phyloP scores from a whole-genome alignment of 2,113 vertebrate species.

The Noctilio leporinus region DNA sequence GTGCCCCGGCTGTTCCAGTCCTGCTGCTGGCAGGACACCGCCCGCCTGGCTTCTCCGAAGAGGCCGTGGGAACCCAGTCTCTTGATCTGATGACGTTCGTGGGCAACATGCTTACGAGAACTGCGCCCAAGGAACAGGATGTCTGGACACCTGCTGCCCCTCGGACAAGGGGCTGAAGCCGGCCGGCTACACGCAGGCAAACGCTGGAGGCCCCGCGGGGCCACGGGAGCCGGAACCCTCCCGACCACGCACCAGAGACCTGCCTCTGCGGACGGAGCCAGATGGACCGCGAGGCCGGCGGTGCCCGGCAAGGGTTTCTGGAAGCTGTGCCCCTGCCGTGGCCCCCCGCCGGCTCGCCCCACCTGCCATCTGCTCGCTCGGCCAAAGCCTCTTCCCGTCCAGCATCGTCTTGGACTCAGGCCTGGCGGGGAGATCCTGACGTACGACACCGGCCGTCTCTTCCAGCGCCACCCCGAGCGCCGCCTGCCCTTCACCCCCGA shows the following conservation, averaged over 20 bases:
- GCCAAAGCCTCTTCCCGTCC: constrained; percentile 70
- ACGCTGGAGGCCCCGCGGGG: background rate
- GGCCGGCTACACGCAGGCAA: background rate
- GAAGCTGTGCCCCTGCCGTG: constrained; percentile 53
- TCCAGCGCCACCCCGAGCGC: background rate
- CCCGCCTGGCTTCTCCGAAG: too few relatives aligned
- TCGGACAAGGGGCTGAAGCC: background rate
- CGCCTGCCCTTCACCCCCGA: background rate
- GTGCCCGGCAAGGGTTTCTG: constrained; percentile 53
- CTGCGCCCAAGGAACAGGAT: background rate
- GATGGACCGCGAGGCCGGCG: constrained; percentile 27
- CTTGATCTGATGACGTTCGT: background rate
- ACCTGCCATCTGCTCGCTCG: constrained; percentile 65
- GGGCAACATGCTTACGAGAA: background rate
- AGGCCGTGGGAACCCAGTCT: too few relatives aligned
- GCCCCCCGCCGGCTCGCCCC: background rate
- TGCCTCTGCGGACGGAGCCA: constrained; percentile 36
- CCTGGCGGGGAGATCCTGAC: constrained; percentile 62
- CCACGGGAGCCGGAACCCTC: too few relatives aligned
- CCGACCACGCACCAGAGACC: constrained; percentile 47
- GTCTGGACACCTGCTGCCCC: background rate
- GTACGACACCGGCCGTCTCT: constrained; percentile 11
- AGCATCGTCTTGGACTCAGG: constrained; percentile 63
- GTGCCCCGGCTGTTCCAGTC: too few relatives aligned
- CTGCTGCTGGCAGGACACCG: too few relatives aligned